Conservation (phyloP, 30 jellyfish, hydroid and myxozoan species). For the Rhopilema esculentum region DNA sequence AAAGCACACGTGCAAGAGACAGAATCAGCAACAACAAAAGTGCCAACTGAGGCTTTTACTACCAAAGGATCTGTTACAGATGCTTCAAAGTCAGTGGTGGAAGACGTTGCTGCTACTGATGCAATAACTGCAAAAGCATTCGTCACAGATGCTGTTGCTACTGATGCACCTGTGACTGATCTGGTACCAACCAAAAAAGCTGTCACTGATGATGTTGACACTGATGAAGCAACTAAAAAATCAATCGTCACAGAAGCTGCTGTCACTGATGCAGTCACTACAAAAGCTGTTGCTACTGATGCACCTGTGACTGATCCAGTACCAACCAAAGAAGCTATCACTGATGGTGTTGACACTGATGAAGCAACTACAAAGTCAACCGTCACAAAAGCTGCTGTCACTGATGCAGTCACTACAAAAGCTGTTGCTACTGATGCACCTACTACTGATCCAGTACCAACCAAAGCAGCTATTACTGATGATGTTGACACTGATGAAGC, state of each 20-base stretch:
- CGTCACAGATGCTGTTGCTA: background rate
- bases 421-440: background rate
- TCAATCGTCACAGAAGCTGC: background rate
- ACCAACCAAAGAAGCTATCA: background rate
- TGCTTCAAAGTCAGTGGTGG: background rate
- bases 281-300: background rate
- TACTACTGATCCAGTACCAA: background rate
- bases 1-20: background rate
- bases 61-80: background rate
- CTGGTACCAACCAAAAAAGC: background rate
- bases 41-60: background rate
- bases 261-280: background rate
- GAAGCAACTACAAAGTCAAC: background rate
- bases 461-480: background rate
- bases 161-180: background rate
- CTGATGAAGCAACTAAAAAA: background rate
- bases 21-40: background rate
- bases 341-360: background rate
- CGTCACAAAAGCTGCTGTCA: background rate
- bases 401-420: background rate
- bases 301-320: background rate
- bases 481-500: background rate
- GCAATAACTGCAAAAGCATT: too few relatives aligned
- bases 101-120: background rate
- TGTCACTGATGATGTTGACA: background rate